A percentile compares a stretch with the other conserved stretches of the same genome.
These are phyloP conservation scores for Acheta domesticus DNA, from an alignment of 2,888 invertebrate genomes.

Conservation along the genomic window DNA sequence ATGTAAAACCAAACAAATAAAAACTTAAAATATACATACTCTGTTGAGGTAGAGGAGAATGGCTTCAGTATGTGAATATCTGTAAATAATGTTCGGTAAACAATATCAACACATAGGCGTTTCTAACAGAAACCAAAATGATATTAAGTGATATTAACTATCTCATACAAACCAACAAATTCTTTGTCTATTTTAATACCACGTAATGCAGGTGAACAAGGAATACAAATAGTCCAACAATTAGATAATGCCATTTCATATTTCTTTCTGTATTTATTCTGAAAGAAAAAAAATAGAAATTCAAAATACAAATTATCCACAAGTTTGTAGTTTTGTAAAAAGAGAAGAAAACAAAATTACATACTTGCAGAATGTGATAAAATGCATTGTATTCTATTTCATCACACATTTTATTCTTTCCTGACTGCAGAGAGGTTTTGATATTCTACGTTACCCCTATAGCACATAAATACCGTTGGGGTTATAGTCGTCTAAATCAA, in stretches of 20 bases:
- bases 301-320: too few relatives aligned
- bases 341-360: too few relatives aligned
- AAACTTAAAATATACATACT: conserved; percentile 24
- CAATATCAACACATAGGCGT: not conserved
- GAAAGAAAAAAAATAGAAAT: not conserved
- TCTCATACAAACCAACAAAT: conserved; percentile 32
- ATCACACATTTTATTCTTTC: conserved; percentile 31
- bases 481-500: too few relatives aligned
- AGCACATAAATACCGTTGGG: too few relatives aligned
- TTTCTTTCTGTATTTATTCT: conserved; percentile 33
- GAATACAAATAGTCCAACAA: conserved; percentile 34
- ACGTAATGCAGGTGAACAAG: conserved; percentile 29
- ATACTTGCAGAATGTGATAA: conserved; percentile 33
- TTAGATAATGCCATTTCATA: conserved; percentile 32
- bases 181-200: conserved; percentile 33
- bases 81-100: conserved; percentile 20
- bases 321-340: too few relatives aligned
- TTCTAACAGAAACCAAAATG: not conserved
- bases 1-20: not conserved
- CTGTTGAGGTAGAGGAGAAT: not conserved
- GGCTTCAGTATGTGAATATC: conserved; percentile 30
- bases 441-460: too few relatives aligned
- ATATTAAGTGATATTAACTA: not conserved
- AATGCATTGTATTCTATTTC: conserved; percentile 34
- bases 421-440: too few relatives aligned